Base-by-base conservation (phyloP, 2,113 vertebrate genomes). In the Rhinichthys klamathensis region DNA sequence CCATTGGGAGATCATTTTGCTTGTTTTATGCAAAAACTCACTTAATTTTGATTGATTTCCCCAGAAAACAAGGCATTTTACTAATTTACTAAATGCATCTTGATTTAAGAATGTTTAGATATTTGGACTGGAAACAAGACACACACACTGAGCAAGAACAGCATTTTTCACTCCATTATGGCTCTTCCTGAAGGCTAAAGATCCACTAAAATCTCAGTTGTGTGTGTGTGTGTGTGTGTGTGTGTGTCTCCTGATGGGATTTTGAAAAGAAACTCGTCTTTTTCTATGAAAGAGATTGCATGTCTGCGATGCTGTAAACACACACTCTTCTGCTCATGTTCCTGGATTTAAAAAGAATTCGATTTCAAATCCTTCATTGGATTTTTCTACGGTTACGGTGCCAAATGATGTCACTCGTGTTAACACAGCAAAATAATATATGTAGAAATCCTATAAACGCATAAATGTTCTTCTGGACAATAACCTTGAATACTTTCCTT, bases 341-440 rank as follows among this genome's bases (percentile, higher is more conserved):
- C 81, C 74, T 38, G 46, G 18, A 67, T 85, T 85, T 89, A 86
- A 83, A 88, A 88, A 85, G 80, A 89, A 87, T 58, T 21, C 3
- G 0, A 3, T 27, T 46, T 25, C 6, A 49, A 41, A 75, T 69
- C 58, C 82, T 85, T 86, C 51, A 70, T 87, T 10, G 81, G 88
- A 75, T 79, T 56, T n/a, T 11, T 38, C 5, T 79, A 13, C 2
- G 12, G 83, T 91, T 84, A 86, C 90, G 30, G 49, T 73, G 61
- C 73, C 25, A 56, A 83, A 80, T 8, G 49, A 12, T 76, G 73
- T 27, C 6, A 10, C 56, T 27, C 69, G 49, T 83, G 30, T 69
- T 30, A 27, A 32, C 1, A 49, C 13, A 5, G 46, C 46, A 0
- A 15, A 15, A 15, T 15, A 13, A 49, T 15, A 63, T 2, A 6